These are phyloP conservation scores for Colius striatus DNA, from an alignment of 2,113 vertebrate genomes.

Conservation along the genomic window DNA sequence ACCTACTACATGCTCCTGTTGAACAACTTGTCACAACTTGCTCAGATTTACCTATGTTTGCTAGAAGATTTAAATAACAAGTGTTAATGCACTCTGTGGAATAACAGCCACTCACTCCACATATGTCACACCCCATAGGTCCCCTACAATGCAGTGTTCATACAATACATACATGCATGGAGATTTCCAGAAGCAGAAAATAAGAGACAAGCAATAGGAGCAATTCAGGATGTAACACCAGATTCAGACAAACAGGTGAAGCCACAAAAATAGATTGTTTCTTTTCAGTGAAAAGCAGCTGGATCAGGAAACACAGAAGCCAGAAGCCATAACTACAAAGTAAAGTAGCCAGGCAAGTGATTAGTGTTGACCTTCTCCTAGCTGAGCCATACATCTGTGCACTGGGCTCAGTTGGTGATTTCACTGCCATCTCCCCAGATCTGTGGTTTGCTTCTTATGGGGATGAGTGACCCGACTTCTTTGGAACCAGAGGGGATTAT, in stretches of 20 bases:
- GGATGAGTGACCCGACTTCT: background rate
- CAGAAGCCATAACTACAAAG: background rate
- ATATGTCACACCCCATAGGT: accelerated
- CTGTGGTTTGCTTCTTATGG: background rate
- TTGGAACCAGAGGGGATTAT: accelerated
- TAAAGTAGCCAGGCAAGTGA: background rate
- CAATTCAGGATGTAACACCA: background rate
- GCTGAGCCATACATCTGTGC: background rate
- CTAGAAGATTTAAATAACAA: background rate
- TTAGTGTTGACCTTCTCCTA: no score
- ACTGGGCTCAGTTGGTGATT: background rate
- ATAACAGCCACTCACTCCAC: background rate
- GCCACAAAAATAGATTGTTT: background rate
- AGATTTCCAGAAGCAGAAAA: background rate
- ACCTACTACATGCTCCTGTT: background rate
- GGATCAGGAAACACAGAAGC: background rate
- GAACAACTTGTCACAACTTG: background rate
- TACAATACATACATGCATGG: accelerated
- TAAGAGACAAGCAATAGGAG: background rate
- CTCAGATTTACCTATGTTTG: background rate
- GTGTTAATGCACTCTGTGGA: background rate
- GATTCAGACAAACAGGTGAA: background rate
- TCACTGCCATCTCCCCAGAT: background rate
- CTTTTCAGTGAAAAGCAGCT: background rate
- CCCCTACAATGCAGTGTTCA: background rate